phyloP scores from a whole-genome alignment of 2,113 vertebrate genomes.

The Petromus typicus region DNA sequence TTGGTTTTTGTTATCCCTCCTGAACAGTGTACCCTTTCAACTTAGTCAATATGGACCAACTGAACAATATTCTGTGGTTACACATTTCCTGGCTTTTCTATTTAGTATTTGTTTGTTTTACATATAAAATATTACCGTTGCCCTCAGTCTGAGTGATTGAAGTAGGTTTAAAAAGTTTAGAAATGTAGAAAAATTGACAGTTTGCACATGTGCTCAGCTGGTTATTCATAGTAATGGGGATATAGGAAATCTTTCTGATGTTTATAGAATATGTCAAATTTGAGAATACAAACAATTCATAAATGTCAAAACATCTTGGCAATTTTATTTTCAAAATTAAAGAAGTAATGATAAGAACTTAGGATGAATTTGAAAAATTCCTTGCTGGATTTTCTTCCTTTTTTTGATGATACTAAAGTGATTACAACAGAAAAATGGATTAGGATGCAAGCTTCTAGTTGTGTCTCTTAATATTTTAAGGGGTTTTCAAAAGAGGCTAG shows the following conservation, averaged over 20 bases:
- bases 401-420: conserved; percentile 13
- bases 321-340: conserved; percentile 57
- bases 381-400: neutral
- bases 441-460: neutral
- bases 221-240: neutral
- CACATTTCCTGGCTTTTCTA: conserved; percentile 7
- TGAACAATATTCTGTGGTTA: neutral
- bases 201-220: neutral
- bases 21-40: neutral
- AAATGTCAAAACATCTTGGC: conserved; percentile 50
- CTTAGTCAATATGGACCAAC: neutral
- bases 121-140: neutral
- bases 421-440: neutral
- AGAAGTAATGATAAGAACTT: conserved; percentile 42
- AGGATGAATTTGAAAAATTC: conserved; percentile 11
- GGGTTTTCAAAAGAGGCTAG: neutral
- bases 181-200: conserved; percentile 32
- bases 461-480: conserved; percentile 1
- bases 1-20: neutral
- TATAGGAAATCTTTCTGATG: neutral
- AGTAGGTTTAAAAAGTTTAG: conserved; percentile 2
- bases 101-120: neutral
- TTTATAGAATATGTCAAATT: neutral
- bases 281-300: conserved; percentile 43
- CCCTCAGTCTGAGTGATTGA: neutral